Evolutionary conservation across 2,113 vertebrate genomes (phyloP).

Genomic region (Tonatia bakeri): DNA sequence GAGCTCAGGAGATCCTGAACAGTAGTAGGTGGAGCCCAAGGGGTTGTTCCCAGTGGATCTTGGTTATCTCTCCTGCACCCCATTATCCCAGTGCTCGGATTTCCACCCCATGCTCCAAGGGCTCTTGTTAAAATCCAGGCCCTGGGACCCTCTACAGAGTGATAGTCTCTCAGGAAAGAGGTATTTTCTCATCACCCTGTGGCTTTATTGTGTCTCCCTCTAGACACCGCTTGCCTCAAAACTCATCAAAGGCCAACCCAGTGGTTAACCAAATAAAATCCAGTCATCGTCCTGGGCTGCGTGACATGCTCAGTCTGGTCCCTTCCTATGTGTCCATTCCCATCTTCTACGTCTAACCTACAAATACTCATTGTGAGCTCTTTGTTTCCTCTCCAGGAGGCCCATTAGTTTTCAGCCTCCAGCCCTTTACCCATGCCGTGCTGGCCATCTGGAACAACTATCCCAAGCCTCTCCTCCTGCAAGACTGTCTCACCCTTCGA

Average conservation of each 20-base stretch:
- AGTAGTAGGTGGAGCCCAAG: neutral
- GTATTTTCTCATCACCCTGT: neutral
- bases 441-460: neutral
- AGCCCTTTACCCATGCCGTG: neutral
- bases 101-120: neutral
- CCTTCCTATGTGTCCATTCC: accelerated
- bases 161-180: neutral
- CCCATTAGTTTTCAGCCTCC: neutral
- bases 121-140: neutral
- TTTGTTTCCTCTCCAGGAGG: neutral
- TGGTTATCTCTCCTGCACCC: neutral
- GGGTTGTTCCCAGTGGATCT: neutral
- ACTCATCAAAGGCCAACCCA: neutral
- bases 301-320: neutral
- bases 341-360: neutral
- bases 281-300: neutral
- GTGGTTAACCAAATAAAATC: neutral
- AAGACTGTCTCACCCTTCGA: neutral
- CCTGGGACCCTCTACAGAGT: no score
- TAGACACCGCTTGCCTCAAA: neutral
- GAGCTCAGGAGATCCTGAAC: neutral
- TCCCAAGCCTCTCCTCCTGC: neutral
- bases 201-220: neutral
- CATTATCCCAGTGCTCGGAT: neutral
- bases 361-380: accelerated